phyloP scores from a whole-genome alignment of 2,113 vertebrate genomes.

The Corapipo altera region DNA sequence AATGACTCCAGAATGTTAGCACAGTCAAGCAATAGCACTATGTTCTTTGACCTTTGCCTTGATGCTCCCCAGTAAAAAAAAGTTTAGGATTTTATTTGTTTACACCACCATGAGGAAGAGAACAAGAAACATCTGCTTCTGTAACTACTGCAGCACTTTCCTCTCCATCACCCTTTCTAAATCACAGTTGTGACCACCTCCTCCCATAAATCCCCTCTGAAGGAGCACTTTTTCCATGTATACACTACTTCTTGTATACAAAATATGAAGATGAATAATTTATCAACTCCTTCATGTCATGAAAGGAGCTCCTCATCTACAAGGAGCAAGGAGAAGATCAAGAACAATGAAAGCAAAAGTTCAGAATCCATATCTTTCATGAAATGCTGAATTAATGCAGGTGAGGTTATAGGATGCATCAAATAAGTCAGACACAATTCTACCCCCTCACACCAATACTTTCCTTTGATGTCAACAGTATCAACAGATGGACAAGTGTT shows the following conservation, averaged over 20 bases:
- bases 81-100: neutral
- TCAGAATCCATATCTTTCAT: neutral
- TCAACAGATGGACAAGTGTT: neutral
- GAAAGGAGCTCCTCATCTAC: neutral
- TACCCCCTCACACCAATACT: neutral
- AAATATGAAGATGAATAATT: conserved; percentile 25
- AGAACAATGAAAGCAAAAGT: neutral
- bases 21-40: neutral
- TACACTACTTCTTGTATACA: neutral
- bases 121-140: conserved; percentile 27
- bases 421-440: neutral
- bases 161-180: neutral
- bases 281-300: neutral
- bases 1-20: neutral
- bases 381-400: neutral
- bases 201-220: neutral
- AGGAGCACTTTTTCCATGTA: neutral
- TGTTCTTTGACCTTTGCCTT: neutral
- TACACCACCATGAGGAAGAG: neutral
- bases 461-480: conserved; percentile 11
- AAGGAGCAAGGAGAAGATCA: neutral
- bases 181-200: neutral
- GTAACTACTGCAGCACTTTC: neutral
- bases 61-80: neutral
- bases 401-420: neutral